A percentile compares a stretch with the other conserved stretches of the same genome.
Conservation (phyloP, 2,888 invertebrate genomes). For the Drosophila rubida region DNA sequence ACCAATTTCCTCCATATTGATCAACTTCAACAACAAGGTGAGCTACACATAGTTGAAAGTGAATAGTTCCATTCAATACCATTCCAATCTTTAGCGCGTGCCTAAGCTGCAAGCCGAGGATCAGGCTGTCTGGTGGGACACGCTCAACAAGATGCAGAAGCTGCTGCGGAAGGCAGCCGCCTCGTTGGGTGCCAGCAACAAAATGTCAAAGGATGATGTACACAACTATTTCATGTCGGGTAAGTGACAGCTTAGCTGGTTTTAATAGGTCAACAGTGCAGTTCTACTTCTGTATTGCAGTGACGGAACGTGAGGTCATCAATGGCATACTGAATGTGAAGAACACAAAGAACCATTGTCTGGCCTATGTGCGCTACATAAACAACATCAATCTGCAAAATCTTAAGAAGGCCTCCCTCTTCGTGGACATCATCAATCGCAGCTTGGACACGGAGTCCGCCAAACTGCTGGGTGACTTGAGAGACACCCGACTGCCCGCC, state of each 20-base stretch:
- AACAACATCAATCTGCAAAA: constrained; percentile 99
- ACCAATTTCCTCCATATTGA: constrained; percentile 97
- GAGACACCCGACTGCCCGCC: constrained; percentile 95
- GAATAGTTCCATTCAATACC: neutral
- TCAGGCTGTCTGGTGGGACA: constrained; percentile 99
- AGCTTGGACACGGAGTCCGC: constrained; percentile 97
- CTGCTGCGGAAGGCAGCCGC: constrained; percentile 95
- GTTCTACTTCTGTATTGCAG: constrained; percentile 85
- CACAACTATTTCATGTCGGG: constrained; percentile 99
- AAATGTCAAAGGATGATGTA: constrained; percentile 96
- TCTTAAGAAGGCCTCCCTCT: constrained; percentile 96
- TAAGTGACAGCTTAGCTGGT: constrained; percentile 82
- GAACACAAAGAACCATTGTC: constrained; percentile 97
- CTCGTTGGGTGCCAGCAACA: constrained; percentile 92
- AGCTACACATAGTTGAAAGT: neutral
- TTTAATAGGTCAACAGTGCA: neutral
- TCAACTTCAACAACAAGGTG: constrained; percentile 99
- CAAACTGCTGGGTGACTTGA: constrained; percentile 93
- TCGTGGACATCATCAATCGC: constrained; percentile 96
- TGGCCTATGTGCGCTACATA: constrained; percentile 97
- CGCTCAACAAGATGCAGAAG: constrained; percentile 97
- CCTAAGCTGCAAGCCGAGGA: constrained; percentile 98
- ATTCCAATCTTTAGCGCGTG: constrained; percentile 88
- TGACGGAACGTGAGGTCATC: constrained; percentile 98
- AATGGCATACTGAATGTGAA: constrained; percentile 97